Base-by-base conservation (phyloP, 2,113 vertebrate species). In the Saiga tatarica region DNA sequence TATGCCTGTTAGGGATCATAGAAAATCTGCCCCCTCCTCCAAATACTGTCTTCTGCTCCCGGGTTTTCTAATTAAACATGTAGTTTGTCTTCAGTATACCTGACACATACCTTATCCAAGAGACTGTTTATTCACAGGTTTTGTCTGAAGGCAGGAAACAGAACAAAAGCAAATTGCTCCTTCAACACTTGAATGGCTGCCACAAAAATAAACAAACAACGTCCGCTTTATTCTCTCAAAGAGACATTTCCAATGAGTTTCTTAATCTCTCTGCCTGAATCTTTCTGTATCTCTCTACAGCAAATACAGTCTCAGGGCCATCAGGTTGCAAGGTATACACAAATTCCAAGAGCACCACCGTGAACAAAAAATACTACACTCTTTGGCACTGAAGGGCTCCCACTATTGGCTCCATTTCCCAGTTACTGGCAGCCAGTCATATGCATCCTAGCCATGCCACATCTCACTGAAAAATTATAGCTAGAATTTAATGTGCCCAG, bases 131-230 rank as follows among this genome's bases (percentile, higher is more conserved):
- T 33, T 87, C 71, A 71, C 28, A 84, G 39, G 11, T 74, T 59
- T 39, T 47, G 11, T 33, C 53, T 45, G 33, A 84, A 87, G 39
- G 26, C 79, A 52, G 84, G 50, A 86, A 83, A 39, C 45, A 96
- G 81, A 93, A 57, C 84, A 87, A 94, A 94, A 76, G 39, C 59
- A 76, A 57, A 7, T 67, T 74, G n/a, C 53, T 64, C 81, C 59
- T 87, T 39, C 53, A 50, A 76, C 16, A 45, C 33, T 71, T 89
- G 36, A 97, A 78, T 28, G 57, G n/a, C 62, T 86, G 45, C 86
- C 91, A 85, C 52, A 90, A 45, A 94, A 89, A 87, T 83, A 90
- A 89, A 91, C 39, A 86, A 91, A 90, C 62, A 42, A 59, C 23
- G 42, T 25, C 14, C 13, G 62, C 67, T 94, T 76, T 79, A 79